A percentile compares a stretch with the other conserved stretches of the same genome.
Conservation (phyloP, 2,797 vertebrate genomes). For the Chaetodon trifasciatus region DNA sequence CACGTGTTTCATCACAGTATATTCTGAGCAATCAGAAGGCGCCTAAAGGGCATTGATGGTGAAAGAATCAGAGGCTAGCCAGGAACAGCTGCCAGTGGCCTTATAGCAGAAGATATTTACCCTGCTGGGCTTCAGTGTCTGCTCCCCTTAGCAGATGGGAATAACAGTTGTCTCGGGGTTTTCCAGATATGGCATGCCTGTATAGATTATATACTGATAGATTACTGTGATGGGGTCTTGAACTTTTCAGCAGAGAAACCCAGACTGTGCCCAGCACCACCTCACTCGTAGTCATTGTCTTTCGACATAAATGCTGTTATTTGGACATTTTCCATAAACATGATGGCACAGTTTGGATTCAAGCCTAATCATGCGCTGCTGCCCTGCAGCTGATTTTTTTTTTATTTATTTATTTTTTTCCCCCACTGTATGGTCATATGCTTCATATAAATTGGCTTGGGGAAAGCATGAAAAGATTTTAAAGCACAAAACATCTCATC, state of each 20-base stretch:
- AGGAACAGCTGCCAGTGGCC: conserved; percentile 66
- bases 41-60: conserved; percentile 45
- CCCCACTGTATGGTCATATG: background rate
- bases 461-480: background rate
- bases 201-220: conserved; percentile 26
- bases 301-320: background rate
- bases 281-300: conserved; percentile 3
- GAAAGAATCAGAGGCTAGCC: conserved; percentile 58
- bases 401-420: too few species aligned
- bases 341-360: background rate
- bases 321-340: background rate
- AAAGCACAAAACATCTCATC: background rate
- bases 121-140: conserved; percentile 64
- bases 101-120: conserved; percentile 54
- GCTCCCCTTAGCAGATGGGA: conserved; percentile 66
- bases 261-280: background rate
- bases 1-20: background rate
- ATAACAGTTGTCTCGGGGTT: conserved; percentile 54
- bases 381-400: background rate
- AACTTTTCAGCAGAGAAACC: conserved; percentile 22
- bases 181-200: conserved; percentile 33
- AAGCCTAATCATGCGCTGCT: background rate
- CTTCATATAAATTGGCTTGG: background rate
- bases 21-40: conserved; percentile 5
- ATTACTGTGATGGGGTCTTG: background rate